Evolutionary conservation across 2,797 vertebrate genomes (phyloP), one percentile per base, ranked within the genome.

Genomic region (Diceros bicornis): DNA sequence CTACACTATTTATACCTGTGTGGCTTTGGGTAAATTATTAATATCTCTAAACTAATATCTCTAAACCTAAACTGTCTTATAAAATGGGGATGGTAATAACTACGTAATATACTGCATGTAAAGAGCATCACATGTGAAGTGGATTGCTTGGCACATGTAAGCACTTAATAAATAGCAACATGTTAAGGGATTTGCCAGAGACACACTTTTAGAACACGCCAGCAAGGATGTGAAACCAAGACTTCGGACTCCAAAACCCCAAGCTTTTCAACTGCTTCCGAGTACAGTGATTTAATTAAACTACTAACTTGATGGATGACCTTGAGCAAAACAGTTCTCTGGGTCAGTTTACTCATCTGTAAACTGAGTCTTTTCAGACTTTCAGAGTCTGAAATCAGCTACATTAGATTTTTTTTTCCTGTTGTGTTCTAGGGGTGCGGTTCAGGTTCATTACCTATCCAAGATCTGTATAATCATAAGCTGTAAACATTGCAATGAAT

Each of bases 251-350:
- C 44, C 23, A n/a, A n/a, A 91, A 16, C n/a, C 20, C 37, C 34
- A 16, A 2, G 41, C 23, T 87, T 83, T 91, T 52, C 83, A 50
- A 23, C 20, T 25, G 84, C 52, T 87, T 96, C 66, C 61, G 90
- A 74, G 17, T 12, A 37, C 57, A 59, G 34, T 7, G 69, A 94
- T 52, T 83, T 89, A 87, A 87, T 95, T 92, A 78, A 95, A 89
- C 44, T 64, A 77, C 83, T 91, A 94, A 94, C 52, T 72, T 97
- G 84, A 92, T 57, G n/a, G 41, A 77, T 91, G 97, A 97, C 92
- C 94, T 97, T 98, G 95, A 94, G 89, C 68, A 90, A 97, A 94
- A 90, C 32, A 94, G 79, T 84, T 75, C 75, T 20, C 9, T 7
- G 29, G 71, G 68, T 97, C 88, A 68, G 11, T 96, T 95, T 95